Evolutionary conservation across 2,113 vertebrate genomes (phyloP), one percentile per base, ranked within the genome.

Genomic region (Panthera tigris): DNA sequence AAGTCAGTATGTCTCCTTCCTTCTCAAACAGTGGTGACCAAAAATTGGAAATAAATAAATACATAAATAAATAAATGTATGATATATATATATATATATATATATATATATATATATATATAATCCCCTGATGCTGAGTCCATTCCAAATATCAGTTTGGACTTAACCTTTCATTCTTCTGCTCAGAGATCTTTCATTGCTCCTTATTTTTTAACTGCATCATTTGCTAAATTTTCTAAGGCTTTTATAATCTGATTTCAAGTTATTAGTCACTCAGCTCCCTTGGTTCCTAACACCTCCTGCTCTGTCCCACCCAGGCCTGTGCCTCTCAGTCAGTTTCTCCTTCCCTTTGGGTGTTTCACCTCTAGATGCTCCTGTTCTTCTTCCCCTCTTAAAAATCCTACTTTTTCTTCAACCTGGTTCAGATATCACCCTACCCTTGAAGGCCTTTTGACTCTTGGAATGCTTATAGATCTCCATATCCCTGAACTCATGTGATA

Each of bases 231-330:
- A 71, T 39, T 85, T 97, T 85, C 79, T 50, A 66, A 80, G 52
- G 11, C 4, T 94, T 91, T 73, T 61, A n/a, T 89, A 93, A 69
- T 73, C 65, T 66, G 65, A 86, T 90, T 81, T 94, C 55, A 80
- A 25, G 7, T 66, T 65, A 39, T 45, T 29, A 73, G n/a, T 13
- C 25, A 33, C 25, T 66, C 31, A 33, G n/a, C n/a, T 76, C 39
- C 48, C 68, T 76, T n/a, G 31, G 21, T 82, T 91, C 45, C 45
- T 79, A 13, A 91, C 10, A n/a, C 5, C 27, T 21, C 61, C 10
- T 68, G 73, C 48, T 65, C 68, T 82, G 25, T 68, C 33, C 57
- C 33, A 68, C 68, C 25, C 5, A 33, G 61, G 36, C 21, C 9
- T 16, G 5, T 25, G 21, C n/a, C 73, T 52, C 52, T 36, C 61